Base-by-base conservation (phyloP, 2,888 invertebrate species). In the Ophioninae sp. region DNA sequence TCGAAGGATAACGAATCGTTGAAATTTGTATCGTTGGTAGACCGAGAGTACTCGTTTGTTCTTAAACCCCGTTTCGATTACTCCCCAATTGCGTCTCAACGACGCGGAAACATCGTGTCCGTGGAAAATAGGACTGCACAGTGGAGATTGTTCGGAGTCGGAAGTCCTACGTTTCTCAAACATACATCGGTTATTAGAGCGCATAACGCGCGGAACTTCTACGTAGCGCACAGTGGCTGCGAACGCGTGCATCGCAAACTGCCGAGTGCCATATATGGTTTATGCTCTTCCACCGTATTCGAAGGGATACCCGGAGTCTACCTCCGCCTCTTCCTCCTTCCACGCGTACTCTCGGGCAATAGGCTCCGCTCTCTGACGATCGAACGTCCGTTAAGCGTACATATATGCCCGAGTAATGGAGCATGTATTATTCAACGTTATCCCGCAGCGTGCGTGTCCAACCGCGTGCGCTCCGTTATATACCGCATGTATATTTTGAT, bases 381-480 rank as follows among this genome's bases (percentile, higher is more conserved):
- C 81, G 81, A 82, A 84, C 84, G 81, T 82, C 79, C 81, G 81
- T 84, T 81, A 86, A 87, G 87, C 86, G 85, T 86, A 87, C 87
- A 85, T 86, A 86, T 86, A 85, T 62, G 85, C 86, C 84, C 81
- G 84, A 82, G 87, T 89, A 89, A 88, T 87, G 87, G 87, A 83
- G 82, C 87, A 88, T 88, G 88, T 89, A 87, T 89, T 89, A 89
- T 89, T 88, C 89, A 88, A 84, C 87, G 85, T 78, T 77, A 80
- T 85, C 81, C 82, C 82, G 61, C 68, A 82, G 68, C 84, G 83
- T 87, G 87, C 87, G 86, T 86, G 85, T 82, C 70, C 83, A 72
- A 82, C 81, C 79, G 80, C 85, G 82, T 83, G 78, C 57, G 78
- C 61, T 30, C 50, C 50, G n/a, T 62, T 59, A 68, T 67, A 50